Percentiles rank a stretch among this genome's conserved stretches.
Evolutionary conservation across 1,140 invertebrate genomes (phyloP).

Genomic region (Drosophila kepulauana): DNA sequence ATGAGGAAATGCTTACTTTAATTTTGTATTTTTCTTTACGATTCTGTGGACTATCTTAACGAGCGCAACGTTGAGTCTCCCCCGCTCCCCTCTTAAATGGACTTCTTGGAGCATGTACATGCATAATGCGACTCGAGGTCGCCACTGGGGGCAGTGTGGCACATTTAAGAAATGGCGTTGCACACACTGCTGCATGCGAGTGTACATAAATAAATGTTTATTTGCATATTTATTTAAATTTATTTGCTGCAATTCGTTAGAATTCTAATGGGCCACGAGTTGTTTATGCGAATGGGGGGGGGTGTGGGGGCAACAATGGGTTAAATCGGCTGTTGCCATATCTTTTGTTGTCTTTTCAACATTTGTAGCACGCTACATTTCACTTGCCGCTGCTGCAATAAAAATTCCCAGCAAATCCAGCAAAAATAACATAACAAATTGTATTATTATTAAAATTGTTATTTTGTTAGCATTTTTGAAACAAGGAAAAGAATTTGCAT

Average conservation of each 20-base stretch:
- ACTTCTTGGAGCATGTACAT: conserved; percentile 58
- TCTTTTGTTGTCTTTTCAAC: conserved; percentile 19
- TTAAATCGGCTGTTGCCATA: conserved; percentile 17
- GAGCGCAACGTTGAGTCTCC: conserved; percentile 34
- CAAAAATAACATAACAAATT: conserved; percentile 62
- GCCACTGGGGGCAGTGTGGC: conserved; percentile 28
- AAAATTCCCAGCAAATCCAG: conserved; percentile 64
- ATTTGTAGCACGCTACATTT: conserved; percentile 28
- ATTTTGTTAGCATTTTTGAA: conserved; percentile 51
- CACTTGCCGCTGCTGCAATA: conserved; percentile 44
- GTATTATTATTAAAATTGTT: conserved; percentile 45
- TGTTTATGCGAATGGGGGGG: conserved; percentile 10
- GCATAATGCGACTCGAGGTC: conserved; percentile 61
- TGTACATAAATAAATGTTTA: conserved; percentile 27
- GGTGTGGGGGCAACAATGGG: conserved; percentile 24
- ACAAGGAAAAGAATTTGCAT: conserved; percentile 72
- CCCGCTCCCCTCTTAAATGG: neutral
- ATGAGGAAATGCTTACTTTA: conserved; percentile 80
- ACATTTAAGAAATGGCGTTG: conserved; percentile 24
- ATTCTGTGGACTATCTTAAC: conserved; percentile 47
- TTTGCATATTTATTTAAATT: conserved; percentile 66
- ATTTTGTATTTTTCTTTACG: conserved; percentile 56
- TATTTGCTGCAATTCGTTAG: conserved; percentile 51
- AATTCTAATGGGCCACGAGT: conserved; percentile 32
- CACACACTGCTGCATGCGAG: conserved; percentile 15